phyloP scores from a whole-genome alignment of 2,888 invertebrate species.

The Oscheius sp. region DNA sequence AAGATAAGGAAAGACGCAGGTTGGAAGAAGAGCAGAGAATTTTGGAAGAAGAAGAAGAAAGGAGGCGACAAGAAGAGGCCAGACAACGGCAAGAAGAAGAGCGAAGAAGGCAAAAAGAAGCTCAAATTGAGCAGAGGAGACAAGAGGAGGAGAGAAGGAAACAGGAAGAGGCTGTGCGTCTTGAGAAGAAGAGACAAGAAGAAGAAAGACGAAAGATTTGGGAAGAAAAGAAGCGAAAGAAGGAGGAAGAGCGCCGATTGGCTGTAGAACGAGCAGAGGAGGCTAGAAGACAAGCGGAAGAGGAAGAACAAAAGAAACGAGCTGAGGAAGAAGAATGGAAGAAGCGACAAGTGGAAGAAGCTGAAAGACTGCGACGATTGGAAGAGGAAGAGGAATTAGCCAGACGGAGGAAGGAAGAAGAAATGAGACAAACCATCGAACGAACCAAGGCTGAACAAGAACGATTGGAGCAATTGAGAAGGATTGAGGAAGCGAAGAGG shows the following conservation, averaged over 20 bases:
- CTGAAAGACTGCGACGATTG: conserved; percentile 1
- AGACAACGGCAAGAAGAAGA: not conserved
- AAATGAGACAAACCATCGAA: not conserved
- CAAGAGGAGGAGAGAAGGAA: not conserved
- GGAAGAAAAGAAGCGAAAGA: conserved; percentile 2
- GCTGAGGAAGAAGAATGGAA: not conserved
- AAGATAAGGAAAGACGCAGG: conserved; percentile 34
- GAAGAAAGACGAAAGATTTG: not conserved
- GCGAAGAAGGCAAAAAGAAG: not conserved
- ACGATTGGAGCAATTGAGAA: not conserved
- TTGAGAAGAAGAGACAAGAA: conserved; percentile 8
- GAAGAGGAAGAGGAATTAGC: conserved; percentile 2
- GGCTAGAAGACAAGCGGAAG: not conserved
- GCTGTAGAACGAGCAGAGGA: conserved; percentile 5
- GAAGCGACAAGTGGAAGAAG: conserved; percentile 8
- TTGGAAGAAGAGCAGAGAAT: conserved; percentile 35
- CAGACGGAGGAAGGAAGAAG: conserved; percentile 1
- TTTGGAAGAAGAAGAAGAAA: conserved; percentile 33
- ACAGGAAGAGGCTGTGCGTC: not conserved
- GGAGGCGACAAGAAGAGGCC: conserved; percentile 19
- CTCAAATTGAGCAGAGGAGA: too few relatives aligned
- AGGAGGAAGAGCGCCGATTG: not conserved
- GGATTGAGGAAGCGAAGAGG: conserved; percentile 3
- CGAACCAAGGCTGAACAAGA: not conserved
- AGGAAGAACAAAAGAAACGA: conserved; percentile 14